Evolutionary conservation across 2,888 invertebrate genomes (phyloP), one percentile per base, ranked within the genome.

Genomic region (Micoletzkya japonica): DNA sequence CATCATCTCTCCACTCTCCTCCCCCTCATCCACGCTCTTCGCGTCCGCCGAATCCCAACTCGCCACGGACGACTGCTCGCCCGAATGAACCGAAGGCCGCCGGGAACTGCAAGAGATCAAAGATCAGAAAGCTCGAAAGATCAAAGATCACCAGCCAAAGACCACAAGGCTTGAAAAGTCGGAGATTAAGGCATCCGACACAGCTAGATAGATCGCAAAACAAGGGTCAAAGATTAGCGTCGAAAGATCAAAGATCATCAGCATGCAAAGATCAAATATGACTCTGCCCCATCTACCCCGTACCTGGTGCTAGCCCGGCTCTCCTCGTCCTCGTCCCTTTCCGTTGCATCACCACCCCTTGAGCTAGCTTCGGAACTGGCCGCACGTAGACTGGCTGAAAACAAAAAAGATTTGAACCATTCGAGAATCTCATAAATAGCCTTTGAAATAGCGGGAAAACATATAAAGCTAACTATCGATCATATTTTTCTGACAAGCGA

Each of bases 1-100:
- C n/a, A n/a, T n/a, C n/a, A n/a, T n/a, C n/a, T n/a, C 63, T 1
- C 7, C 52, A 50, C 63, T 52, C 34, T 63, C 63, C 24, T 63
- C 63, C 32, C 63, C 39, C 14, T 63, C 63, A 63, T 63, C 63
- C 26, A 63, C 7, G 4, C 52, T 30, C 20, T 34, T 63, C 6
- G 3, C 30, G 26, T 10, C 60, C 44, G 20, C 44, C 60, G 36
- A 34, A 17, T 44, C 60, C 24, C 39, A 39, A 44, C 60, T 60
- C 1, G 6, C 39, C n/a, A 60, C 14, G 32, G 63, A 52, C 4
- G 32, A 24, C 28, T 52, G n/a, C 17, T 44, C 44, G 10, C 44
- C 44, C 44, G 20, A 10, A 14, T 44, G 44, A 44, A 63, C 10
- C 14, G 63, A 63, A 7, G 63, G 36, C 32, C 63, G 63, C 32